Base-by-base conservation (phyloP, 2,888 invertebrate genomes). In the Coecobrya sp. region DNA sequence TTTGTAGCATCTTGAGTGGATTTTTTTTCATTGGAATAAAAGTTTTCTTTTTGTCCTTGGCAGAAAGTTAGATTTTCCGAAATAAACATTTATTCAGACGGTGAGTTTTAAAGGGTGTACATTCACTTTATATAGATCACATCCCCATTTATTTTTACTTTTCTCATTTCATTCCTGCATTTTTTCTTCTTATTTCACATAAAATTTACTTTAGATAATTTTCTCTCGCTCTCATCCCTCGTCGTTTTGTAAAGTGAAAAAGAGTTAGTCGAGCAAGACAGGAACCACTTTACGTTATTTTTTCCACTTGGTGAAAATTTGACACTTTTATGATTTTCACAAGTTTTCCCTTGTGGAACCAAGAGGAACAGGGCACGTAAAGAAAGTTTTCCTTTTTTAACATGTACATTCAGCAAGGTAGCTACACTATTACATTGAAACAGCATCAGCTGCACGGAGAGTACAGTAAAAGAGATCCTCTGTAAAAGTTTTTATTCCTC, bases 291-390 rank as follows among this genome's bases (percentile, higher is more conserved):
- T 68, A 68, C 68, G 62, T 62, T 25, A 25, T 25, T 65, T 68
- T 45, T 82, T 85, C 42, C 68, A 70, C 49, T 86, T 27, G 42
- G 70, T 86, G 86, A 52, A 68, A 86, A 86, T 70, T 86, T 86
- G 86, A 86, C 86, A 86, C 86, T 86, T 85, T 86, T 86, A 86
- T 86, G 86, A 86, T 86, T 86, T 86, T 86, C 68, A 68, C 86
- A 86, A 86, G 86, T 86, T 86, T 86, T 68, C 86, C 52, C 84
- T 45, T 25, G 84, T 42, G 62, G 22, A 65, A 42, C 19, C 45
- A 16, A 22, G 55, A 30, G 59, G 30, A 59, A 59, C 4, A 55
- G n/a, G 55, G n/a, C 55, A 55, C 16, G 55, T 55, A 55, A 55
- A 52, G 16, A 76, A 76, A 79, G 49, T 79, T 79, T 45, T 36